Evolutionary conservation across 2,888 invertebrate species (phyloP).

Genomic region (Cyclophora albipunctata): DNA sequence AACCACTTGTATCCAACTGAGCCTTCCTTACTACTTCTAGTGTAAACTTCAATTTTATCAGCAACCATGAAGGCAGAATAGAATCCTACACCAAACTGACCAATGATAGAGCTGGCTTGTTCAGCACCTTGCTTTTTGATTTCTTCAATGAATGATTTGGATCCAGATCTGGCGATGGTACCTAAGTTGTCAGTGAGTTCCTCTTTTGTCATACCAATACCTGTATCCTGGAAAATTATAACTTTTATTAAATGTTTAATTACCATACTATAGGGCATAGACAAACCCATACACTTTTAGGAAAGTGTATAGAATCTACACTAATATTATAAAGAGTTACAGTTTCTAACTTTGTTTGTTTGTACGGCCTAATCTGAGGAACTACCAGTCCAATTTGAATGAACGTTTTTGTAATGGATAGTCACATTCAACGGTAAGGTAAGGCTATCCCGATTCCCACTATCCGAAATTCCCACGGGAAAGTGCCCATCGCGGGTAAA

Average conservation of each 20-base stretch:
- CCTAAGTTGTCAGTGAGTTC: constrained; percentile 94
- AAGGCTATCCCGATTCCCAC: too few relatives aligned
- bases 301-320: neutral
- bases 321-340: neutral
- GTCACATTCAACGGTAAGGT: too few relatives aligned
- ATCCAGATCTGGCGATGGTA: constrained; percentile 96
- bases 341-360: too few relatives aligned
- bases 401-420: too few relatives aligned
- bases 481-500: too few relatives aligned
- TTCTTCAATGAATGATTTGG: constrained; percentile 93
- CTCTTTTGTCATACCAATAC: constrained; percentile 95
- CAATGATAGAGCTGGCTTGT: constrained; percentile 87
- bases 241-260: too few relatives aligned
- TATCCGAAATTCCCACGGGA: too few relatives aligned
- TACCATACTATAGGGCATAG: too few relatives aligned
- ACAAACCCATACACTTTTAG: too few relatives aligned
- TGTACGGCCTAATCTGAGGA: too few relatives aligned
- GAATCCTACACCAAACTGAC: constrained; percentile 99
- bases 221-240: constrained; percentile 81
- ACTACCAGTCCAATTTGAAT: too few relatives aligned
- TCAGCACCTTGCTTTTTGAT: constrained; percentile 80
- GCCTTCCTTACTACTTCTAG: constrained; percentile 79
- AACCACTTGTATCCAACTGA: constrained; percentile 89
- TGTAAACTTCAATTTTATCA: constrained; percentile 93
- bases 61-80: constrained; percentile 99